phyloP scores from a whole-genome alignment of 2,888 invertebrate genomes.

The Tromatobia lineatoria region DNA sequence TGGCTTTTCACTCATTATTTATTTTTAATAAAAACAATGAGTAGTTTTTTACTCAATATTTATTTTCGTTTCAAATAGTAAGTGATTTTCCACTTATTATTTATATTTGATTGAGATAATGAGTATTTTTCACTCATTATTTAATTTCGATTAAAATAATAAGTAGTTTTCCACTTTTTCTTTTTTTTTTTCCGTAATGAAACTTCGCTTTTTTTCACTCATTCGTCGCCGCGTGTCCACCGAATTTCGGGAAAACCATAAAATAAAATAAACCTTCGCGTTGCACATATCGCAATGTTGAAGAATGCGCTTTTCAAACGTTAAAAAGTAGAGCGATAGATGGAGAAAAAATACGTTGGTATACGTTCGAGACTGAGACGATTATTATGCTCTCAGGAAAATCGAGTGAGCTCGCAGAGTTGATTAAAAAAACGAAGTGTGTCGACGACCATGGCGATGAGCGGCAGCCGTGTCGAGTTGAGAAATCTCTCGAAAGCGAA shows the following conservation, averaged over 20 bases:
- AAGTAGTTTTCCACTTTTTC: too few relatives aligned
- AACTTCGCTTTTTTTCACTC: background rate
- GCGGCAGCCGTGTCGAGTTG: slow-evolving; percentile 28
- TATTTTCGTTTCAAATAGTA: too few relatives aligned
- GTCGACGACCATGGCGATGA: slow-evolving; percentile 20
- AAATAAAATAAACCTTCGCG: background rate
- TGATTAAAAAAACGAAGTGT: slow-evolving; percentile 24
- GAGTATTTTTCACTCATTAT: too few relatives aligned
- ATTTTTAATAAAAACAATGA: too few relatives aligned
- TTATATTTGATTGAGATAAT: too few relatives aligned
- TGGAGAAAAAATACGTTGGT: background rate
- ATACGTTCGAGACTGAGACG: slow-evolving; percentile 1
- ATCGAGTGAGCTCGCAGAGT: background rate
- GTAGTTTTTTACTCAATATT: too few relatives aligned
- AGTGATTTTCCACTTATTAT: too few relatives aligned
- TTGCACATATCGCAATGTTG: background rate
- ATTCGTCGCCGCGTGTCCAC: background rate
- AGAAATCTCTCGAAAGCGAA: slow-evolving; percentile 40
- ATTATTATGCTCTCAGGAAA: background rate
- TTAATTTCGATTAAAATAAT: too few relatives aligned
- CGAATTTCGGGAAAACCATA: background rate
- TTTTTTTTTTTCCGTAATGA: slow-evolving; percentile 17
- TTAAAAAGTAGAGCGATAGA: background rate
- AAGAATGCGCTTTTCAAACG: background rate
- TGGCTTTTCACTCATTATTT: too few relatives aligned